Percentiles rank a stretch among this genome's conserved stretches.
Evolutionary conservation across 2,113 vertebrate species (phyloP).

Genomic region (Podarcis cretensis): DNA sequence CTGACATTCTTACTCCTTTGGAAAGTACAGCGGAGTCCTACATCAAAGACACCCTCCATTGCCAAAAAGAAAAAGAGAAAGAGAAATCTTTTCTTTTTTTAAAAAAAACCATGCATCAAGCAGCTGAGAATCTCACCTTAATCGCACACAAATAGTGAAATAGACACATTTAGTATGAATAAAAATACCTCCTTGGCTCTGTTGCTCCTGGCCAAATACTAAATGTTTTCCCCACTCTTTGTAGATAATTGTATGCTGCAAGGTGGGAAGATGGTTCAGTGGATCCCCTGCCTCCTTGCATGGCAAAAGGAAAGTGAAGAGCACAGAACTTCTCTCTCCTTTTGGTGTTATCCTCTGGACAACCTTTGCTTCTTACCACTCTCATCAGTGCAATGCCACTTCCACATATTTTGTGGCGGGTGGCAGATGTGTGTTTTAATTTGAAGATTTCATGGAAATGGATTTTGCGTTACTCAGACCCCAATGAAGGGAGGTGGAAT

Average conservation of each 20-base stretch:
- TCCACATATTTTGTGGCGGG: background rate
- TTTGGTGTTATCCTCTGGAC: background rate
- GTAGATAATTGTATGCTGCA: background rate
- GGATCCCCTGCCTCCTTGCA: background rate
- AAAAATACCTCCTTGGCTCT: background rate
- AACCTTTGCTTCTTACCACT: background rate
- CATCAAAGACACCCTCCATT: conserved; percentile 50
- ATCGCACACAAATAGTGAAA: conserved; percentile 11
- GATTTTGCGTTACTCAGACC: background rate
- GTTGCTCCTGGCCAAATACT: background rate
- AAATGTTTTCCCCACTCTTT: background rate
- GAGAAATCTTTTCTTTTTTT: conserved; percentile 25
- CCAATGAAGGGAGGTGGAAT: background rate
- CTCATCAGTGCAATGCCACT: background rate
- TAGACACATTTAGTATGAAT: conserved; percentile 16
- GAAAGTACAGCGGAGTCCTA: conserved; percentile 32
- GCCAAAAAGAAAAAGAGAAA: conserved; percentile 31
- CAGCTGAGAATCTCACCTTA: conserved; percentile 22
- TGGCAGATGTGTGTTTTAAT: too few species aligned
- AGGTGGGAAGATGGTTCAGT: background rate
- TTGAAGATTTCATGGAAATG: background rate
- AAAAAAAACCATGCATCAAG: conserved; percentile 50
- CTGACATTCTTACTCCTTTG: conserved; percentile 43
- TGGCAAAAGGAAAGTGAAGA: background rate
- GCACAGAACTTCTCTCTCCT: too few species aligned